phyloP scores from a whole-genome alignment of 2,888 invertebrate species.

The Rotaria macrura region DNA sequence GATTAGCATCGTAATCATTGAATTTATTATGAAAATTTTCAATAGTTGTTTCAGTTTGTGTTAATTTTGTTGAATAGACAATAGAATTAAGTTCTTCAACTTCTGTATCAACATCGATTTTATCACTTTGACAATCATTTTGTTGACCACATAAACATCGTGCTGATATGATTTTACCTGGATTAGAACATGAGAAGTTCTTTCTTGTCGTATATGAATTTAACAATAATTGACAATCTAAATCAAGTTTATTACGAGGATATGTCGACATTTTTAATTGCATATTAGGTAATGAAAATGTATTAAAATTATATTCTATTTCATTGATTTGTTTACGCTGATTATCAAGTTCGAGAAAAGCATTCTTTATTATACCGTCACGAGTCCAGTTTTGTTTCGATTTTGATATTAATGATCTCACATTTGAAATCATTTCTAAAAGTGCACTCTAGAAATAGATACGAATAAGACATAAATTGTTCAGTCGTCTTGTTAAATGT shows the following conservation, averaged over 20 bases:
- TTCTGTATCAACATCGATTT: conserved; percentile 7
- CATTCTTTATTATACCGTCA: neutral
- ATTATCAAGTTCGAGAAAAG: neutral
- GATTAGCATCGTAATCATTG: neutral
- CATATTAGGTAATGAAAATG: neutral
- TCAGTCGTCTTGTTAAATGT: no score
- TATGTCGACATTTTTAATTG: neutral
- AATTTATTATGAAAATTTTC: neutral
- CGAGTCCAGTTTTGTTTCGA: neutral
- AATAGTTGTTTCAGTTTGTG: neutral
- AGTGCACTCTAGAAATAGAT: neutral
- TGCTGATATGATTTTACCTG: neutral
- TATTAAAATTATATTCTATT: neutral
- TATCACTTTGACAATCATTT: neutral
- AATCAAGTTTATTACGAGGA: neutral
- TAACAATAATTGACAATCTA: neutral
- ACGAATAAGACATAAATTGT: no score
- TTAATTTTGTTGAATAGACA: neutral
- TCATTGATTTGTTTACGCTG: neutral
- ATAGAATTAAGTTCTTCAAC: neutral
- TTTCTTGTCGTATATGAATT: neutral
- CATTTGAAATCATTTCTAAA: neutral
- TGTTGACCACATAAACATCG: neutral
- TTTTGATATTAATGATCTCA: neutral
- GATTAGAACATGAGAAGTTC: neutral